Percentiles rank a stretch among this genome's conserved stretches.
Evolutionary conservation across 2,797 vertebrate genomes (phyloP).

Genomic region (Myotis daubentonii): DNA sequence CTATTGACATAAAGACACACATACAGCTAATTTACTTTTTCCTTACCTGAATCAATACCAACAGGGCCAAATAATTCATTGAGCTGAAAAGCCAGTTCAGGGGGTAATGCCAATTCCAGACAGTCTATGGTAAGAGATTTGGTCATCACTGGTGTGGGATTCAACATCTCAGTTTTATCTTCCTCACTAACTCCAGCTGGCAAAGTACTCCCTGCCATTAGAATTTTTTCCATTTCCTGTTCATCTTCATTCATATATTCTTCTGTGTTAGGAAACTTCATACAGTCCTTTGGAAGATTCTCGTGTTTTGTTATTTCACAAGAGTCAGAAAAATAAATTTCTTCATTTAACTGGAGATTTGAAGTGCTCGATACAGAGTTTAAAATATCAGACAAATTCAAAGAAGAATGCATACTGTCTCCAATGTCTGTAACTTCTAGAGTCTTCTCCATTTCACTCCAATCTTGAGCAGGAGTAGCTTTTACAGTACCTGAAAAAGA

Average conservation of each 20-base stretch:
- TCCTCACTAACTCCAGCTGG: constrained; percentile 68
- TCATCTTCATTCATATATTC: constrained; percentile 53
- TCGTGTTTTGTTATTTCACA: constrained; percentile 69
- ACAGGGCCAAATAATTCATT: constrained; percentile 98
- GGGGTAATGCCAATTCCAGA: constrained; percentile 93
- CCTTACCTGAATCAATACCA: constrained; percentile 95
- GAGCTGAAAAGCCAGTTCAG: constrained; percentile 95
- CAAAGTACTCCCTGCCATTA: constrained; percentile 49
- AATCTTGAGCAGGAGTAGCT: constrained; percentile 1
- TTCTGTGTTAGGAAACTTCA: constrained; percentile 57
- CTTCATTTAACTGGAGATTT: constrained; percentile 66
- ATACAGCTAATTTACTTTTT: constrained; percentile 49
- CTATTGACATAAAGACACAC: constrained; percentile 32
- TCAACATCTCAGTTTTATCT: constrained; percentile 70
- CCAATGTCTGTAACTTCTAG: constrained; percentile 49
- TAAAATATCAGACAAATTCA: constrained; percentile 62
- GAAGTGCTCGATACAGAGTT: constrained; percentile 51
- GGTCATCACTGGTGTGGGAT: constrained; percentile 54
- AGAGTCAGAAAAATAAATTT: constrained; percentile 56
- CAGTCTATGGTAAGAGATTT: constrained; percentile 90
- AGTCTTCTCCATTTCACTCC: constrained; percentile 61
- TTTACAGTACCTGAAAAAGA: constrained; percentile 45
- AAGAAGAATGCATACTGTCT: constrained; percentile 25
- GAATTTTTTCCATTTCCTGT: constrained; percentile 77
- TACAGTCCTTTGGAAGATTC: constrained; percentile 61